A percentile compares a stretch with the other conserved stretches of the same genome.
These are phyloP conservation scores for Danio aesculapii DNA, from an alignment of 2,797 vertebrate genomes.

Conservation along the genomic window DNA sequence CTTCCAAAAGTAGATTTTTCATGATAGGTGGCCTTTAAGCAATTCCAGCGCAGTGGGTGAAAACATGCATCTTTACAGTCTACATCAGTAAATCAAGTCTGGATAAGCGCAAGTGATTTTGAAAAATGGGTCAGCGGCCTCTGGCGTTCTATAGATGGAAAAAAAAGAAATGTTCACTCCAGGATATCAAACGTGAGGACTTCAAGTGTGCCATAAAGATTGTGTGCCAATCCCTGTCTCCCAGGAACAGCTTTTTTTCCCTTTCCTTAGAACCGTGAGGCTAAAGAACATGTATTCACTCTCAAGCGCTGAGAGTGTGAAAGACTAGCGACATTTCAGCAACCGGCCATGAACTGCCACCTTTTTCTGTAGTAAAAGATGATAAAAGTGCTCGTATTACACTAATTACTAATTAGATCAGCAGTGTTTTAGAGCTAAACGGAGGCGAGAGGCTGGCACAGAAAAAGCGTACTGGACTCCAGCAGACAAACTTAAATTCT, in stretches of 20 bases:
- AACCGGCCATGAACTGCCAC: conserved; percentile 1
- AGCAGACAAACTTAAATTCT: background rate
- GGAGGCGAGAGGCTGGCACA: conserved; percentile 1
- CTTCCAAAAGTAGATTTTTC: no score
- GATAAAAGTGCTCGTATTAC: conserved; percentile 7
- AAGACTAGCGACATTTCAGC: conserved; percentile 26
- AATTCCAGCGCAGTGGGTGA: background rate
- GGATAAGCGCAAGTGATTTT: conserved; percentile 3
- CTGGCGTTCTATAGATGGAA: conserved; percentile 23
- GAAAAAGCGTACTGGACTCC: conserved; percentile 9
- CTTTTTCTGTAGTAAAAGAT: background rate
- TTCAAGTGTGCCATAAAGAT: conserved; percentile 27
- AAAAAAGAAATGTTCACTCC: conserved; percentile 14
- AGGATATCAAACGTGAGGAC: conserved; percentile 30
- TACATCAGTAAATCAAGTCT: conserved; percentile 15
- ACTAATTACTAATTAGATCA: conserved; percentile 21
- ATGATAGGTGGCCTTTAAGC: background rate
- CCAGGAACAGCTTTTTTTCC: background rate
- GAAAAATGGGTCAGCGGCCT: conserved; percentile 44
- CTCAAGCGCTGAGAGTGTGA: background rate
- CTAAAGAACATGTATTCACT: conserved; percentile 1
- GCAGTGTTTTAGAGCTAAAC: conserved; percentile 22
- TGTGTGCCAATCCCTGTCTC: conserved; percentile 15
- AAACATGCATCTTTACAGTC: conserved; percentile 9
- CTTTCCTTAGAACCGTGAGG: background rate